Conservation (phyloP, 2,797 vertebrate genomes). For the Atherinosoma microstoma region DNA sequence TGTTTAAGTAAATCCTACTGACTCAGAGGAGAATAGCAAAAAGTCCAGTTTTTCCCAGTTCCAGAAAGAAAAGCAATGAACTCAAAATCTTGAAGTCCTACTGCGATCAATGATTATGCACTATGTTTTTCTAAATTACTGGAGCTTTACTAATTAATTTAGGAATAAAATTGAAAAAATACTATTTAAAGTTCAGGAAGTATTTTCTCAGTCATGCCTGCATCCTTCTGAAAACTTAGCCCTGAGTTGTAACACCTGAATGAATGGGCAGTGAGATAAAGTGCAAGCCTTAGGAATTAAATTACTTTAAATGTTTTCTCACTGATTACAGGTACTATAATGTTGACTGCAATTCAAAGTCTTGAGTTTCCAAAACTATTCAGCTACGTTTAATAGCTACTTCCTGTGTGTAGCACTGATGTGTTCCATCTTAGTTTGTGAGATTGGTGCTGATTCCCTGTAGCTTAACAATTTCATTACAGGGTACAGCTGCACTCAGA, state of each 20-base stretch:
- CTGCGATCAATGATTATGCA: neutral
- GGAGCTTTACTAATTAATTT: neutral
- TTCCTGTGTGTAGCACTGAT: neutral
- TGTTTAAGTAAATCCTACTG: conserved; percentile 5
- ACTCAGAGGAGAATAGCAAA: neutral
- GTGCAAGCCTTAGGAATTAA: conserved; percentile 2
- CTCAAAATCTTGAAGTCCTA: neutral
- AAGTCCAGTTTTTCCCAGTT: neutral
- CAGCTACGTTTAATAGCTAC: neutral
- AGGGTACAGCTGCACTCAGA: conserved; percentile 47
- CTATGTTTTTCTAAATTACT: neutral
- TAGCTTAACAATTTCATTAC: conserved; percentile 37
- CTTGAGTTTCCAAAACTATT: conserved; percentile 21
- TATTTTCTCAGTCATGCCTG: neutral
- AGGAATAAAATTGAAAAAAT: neutral
- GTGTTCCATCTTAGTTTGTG: conserved; percentile 13
- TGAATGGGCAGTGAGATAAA: neutral
- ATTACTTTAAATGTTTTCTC: conserved; percentile 9
- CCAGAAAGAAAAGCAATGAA: neutral
- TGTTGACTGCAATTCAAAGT: conserved; percentile 15
- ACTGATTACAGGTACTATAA: conserved; percentile 3
- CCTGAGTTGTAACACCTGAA: conserved; percentile 1
- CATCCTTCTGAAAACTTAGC: neutral
- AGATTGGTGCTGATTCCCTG: conserved; percentile 42
- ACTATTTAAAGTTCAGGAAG: neutral